Evolutionary conservation across 2,797 vertebrate species (phyloP), one percentile per base, ranked within the genome.

Genomic region (Syngnathus rostellatus): DNA sequence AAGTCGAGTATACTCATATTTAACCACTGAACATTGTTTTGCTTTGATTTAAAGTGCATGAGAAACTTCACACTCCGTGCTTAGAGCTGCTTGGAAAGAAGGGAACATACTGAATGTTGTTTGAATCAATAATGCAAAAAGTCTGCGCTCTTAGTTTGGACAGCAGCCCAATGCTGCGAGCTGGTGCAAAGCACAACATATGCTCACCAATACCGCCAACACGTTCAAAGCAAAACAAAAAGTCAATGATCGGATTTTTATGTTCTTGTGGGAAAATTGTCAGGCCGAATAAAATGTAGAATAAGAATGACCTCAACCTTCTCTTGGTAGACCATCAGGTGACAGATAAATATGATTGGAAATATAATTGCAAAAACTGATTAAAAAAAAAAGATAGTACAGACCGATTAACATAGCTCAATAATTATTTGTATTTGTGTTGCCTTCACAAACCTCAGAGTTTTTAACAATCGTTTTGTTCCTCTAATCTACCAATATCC

Each of bases 121-220:
- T 31, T 31, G 53, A 64, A 82, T 84, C 64, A 77, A 80, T 80
- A 73, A 83, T 81, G 72, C 79, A 84, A 82, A 81, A 68, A 51
- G 72, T 48, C 31, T 72, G 65, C 64, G 63, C 68, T 70, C 68
- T 64, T 81, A 69, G 64, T 78, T 71, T 62, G 67, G 76, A 84
- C 75, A 75, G 72, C 78, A 74, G 78, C 70, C 72, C 77, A 69
- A 58, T 64, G 72, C 83, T 80, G 79, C 72, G 70, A 75, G 67
- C 64, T 76, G 72, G 81, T 79, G 73, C 78, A 81, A 84, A 83
- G 83, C 82, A 87, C 85, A 87, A 79, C 64, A 72, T 64, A 71
- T 68, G 67, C 69, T 74, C 43, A 45, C 43, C 43, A 14, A 45
- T 14, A 14, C 43, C 14, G 11, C 43, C 11, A 45, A 16, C 14